A percentile compares a stretch with the other conserved stretches of the same genome.
phyloP scores from a whole-genome alignment of 2,797 vertebrate species.

The Pseudomugil gertrudae region DNA sequence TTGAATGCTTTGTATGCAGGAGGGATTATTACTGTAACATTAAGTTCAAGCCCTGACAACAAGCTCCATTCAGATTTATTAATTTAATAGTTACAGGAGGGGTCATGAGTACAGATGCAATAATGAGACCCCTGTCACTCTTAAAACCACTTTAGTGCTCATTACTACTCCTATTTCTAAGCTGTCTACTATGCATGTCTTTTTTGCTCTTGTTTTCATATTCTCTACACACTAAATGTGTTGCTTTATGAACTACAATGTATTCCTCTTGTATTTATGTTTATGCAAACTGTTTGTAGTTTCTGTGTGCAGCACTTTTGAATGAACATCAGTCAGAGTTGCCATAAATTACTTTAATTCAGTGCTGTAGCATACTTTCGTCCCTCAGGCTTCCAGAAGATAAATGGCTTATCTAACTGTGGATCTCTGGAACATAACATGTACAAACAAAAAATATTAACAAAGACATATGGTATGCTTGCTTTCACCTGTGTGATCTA shows the following conservation, averaged over 20 bases:
- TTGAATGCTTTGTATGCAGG: conserved; percentile 6
- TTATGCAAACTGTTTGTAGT: conserved; percentile 60
- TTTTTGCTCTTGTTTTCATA: not conserved
- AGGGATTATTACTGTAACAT: not conserved
- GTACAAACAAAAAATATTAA: conserved; percentile 57
- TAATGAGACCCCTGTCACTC: not conserved
- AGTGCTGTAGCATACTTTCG: conserved; percentile 43
- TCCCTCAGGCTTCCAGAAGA: conserved; percentile 38
- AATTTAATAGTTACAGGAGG: not conserved
- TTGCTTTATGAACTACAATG: conserved; percentile 52
- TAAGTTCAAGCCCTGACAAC: not conserved
- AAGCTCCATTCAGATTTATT: not conserved
- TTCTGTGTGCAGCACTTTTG: conserved; percentile 50
- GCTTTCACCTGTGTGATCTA: conserved; percentile 49
- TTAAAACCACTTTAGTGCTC: not conserved
- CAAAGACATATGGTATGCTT: conserved; percentile 25
- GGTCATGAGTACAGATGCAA: not conserved
- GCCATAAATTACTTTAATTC: conserved; percentile 69
- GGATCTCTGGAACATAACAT: conserved; percentile 33
- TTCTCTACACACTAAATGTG: conserved; percentile 21
- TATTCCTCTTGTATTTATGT: conserved; percentile 54
- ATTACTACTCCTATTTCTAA: conserved; percentile 2
- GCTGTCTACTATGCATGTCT: not conserved
- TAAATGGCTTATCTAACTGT: conserved; percentile 43
- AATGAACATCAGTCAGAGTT: conserved; percentile 58